Evolutionary conservation across 2,888 invertebrate genomes (phyloP), one percentile per base, ranked within the genome.

Genomic region (Caenorhabditis sp.): DNA sequence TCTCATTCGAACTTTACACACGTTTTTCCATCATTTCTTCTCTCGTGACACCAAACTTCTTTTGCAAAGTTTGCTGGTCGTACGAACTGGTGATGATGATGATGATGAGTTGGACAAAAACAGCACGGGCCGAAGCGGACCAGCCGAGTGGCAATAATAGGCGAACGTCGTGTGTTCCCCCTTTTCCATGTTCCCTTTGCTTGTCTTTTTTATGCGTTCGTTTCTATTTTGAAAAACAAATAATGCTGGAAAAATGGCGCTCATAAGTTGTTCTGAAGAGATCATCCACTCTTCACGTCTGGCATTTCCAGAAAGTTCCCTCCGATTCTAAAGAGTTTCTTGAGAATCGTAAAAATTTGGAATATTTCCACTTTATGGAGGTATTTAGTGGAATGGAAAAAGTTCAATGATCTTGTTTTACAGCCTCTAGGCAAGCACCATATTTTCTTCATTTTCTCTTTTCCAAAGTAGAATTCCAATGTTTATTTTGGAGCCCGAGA

Each of bases 131-230:
- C 18, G 37, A 58, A 58, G 26, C 18, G 56, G 61, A 26, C 47
- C 61, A 61, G 44, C 28, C 44, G 61, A 61, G 61, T 61, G 61
- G 44, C 61, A 61, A 61, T 61, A 61, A 61, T 61, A 47, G 44
- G 15, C 20, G 40, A 28, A 51, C 51, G 28, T n/a, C 47, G 44
- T 40, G n/a, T n/a, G n/a, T n/a, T n/a, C n/a, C 47, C 22, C n/a
- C 20, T 32, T 56, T 20, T 28, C 20, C 11, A 1, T 18, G 47
- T 20, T 20, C 18, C 47, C 40, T 15, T 3, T 3, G 40, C 15
- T 47, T 18, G 18, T 2, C 13, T 35, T 35, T 35, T 58, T 20
- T 20, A 18, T 60, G 6, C 32, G n/a, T n/a, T 5, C 22, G 22
- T 40, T 28, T 32, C 28, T 15, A 8, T 55, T 26, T 22, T 53